A percentile compares a stretch with the other conserved stretches of the same genome.
These are phyloP conservation scores for Cinclus mexicanus DNA, from an alignment of 2,113 vertebrate genomes.

Conservation along the genomic window DNA sequence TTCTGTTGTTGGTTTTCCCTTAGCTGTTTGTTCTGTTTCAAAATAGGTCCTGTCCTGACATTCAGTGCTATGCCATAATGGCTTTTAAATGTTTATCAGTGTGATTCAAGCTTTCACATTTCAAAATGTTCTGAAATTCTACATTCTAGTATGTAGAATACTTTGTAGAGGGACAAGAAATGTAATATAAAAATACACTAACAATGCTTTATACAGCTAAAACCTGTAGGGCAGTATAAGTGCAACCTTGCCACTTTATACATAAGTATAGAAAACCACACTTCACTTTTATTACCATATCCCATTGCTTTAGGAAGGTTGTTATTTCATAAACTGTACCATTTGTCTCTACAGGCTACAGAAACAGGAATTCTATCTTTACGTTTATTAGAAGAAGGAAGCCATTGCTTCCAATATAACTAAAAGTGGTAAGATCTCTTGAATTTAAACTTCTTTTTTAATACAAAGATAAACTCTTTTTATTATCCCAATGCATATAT, in stretches of 20 bases:
- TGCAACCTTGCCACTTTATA: not conserved
- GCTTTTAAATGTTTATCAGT: not conserved
- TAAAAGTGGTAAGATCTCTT: not conserved
- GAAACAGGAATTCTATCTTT: not conserved
- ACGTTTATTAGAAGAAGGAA: not conserved
- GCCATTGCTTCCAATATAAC: not conserved
- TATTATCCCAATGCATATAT: not conserved
- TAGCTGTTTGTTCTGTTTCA: fast-evolving
- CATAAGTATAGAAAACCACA: not conserved
- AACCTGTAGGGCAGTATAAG: not conserved
- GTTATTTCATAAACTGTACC: not conserved
- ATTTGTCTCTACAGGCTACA: not conserved
- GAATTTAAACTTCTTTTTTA: not conserved
- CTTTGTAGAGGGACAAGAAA: not conserved
- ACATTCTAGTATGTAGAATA: not conserved
- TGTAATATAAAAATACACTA: not conserved
- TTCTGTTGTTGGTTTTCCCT: not conserved
- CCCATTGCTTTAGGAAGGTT: not conserved
- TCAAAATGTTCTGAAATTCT: not conserved
- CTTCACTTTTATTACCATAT: not conserved
- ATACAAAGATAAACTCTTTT: not conserved
- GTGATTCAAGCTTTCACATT: not conserved
- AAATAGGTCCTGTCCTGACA: not conserved
- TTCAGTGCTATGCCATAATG: not conserved
- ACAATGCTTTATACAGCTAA: not conserved